Conservation (phyloP, 2,113 vertebrate species). For the Fregetta grallaria region DNA sequence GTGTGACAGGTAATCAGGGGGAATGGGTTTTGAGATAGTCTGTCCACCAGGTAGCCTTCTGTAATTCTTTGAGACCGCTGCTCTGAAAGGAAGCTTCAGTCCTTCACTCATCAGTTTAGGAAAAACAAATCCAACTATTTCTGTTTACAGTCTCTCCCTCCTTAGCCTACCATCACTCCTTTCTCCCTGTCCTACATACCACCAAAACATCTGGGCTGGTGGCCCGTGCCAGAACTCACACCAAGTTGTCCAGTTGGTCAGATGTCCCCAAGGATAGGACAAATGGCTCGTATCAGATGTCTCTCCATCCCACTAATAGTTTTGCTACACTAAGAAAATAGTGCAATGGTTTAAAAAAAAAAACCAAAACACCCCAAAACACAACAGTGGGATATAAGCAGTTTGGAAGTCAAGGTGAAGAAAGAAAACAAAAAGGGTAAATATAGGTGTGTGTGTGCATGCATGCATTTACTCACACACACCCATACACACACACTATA, state of each 20-base stretch:
- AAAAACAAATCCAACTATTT: background rate
- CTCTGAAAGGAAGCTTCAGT: background rate
- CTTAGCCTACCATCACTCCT: background rate
- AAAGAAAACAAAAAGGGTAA: background rate
- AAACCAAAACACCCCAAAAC: background rate
- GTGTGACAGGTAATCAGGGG: background rate
- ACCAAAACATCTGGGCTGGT: slow-evolving; percentile 25
- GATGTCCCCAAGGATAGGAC: background rate
- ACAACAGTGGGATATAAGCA: background rate
- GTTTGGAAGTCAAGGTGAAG: background rate
- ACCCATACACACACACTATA: background rate
- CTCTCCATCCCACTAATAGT: background rate
- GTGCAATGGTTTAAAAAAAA: background rate
- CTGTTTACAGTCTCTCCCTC: background rate
- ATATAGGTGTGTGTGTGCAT: background rate
- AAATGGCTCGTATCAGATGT: background rate
- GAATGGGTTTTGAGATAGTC: background rate
- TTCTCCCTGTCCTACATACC: slow-evolving; percentile 3
- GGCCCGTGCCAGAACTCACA: slow-evolving; percentile 9
- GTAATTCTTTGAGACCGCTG: background rate
- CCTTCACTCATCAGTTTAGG: background rate
- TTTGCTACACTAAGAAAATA: background rate
- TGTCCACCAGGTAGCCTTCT: background rate
- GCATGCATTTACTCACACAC: background rate
- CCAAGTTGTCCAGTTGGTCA: background rate